Base-by-base conservation (phyloP, 2,797 vertebrate species). In the Leptoclinus maculatus region DNA sequence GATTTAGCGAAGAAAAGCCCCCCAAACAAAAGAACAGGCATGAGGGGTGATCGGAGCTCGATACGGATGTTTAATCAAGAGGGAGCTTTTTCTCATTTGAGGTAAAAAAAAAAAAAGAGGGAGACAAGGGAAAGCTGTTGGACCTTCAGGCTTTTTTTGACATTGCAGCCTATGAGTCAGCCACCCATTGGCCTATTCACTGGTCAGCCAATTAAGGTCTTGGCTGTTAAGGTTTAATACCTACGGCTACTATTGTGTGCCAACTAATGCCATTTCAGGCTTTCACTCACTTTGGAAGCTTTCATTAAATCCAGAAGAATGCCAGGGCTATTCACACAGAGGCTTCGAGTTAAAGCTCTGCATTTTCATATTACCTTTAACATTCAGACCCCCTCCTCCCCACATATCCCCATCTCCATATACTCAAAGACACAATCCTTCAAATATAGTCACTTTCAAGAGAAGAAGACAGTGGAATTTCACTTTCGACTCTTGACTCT, bases 231-330 rank as follows among this genome's bases (percentile, higher is more conserved):
- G 90, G 90, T 94, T 95, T 95, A 95, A 94, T 95, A 94, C 91
- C 87, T 93, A 91, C 87, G 90, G 91, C 89, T 72, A 84, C 92
- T 79, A 95, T 95, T 95, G 93, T 94, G 90, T 80, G 82, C 86
- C 81, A 67, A 41, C 69, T 90, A 93, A 95, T 90, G 89, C 90
- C 89, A 93, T 95, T 95, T 93, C 93, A 93, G 90, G 86, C 92
- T 91, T 93, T 93, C 91, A 92, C 83, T 92, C 90, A 86, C 90
- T 84, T 87, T 82, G 82, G 84, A 71, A 76, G 87, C 90, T 92
- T 93, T 95, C 94, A 95, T 95, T 95, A 95, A 95, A 94, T 92
- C 89, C 90, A 68, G 80, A 89, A 92, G 91, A 95, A 95, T 94
- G 92, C 88, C 66, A n/a, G 69, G 58, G 81, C 91, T 91, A 91